Base-by-base conservation (phyloP, 2,113 vertebrate species). In the Candoia aspera region DNA sequence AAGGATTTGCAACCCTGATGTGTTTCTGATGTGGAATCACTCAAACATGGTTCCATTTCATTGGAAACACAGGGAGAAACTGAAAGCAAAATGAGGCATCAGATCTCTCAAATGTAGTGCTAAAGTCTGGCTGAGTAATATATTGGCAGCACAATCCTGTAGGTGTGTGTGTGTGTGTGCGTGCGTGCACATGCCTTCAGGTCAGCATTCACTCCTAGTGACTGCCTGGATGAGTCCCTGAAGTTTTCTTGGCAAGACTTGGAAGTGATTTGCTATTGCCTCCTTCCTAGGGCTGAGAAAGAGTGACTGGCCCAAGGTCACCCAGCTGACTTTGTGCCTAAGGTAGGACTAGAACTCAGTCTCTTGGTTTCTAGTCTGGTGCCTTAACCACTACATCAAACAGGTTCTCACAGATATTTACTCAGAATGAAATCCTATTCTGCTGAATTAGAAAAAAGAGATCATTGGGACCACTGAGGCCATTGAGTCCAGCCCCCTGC, bases 1-100 rank as follows among this genome's bases (percentile, higher is more conserved):
- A 68, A 89, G 83, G 92, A 93, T 95, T 95, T 79, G 29, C 37
- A 93, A 88, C 57, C 87, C 9, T 90, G 64, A 85, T 68, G 24
- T 93, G 89, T 90, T 91, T 0, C 21, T 29, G 73, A 93, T 64
- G 58, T 91, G 49, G 59, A 86, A 93, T 91, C 49, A 55, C 37
- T 91, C 68, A 91, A 88, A 88, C 33, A 29, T 21, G 12, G 68
- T 60, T 68, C 49, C 59, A 26, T 64, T 54, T 26, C 5, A 23
- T 54, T 33, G 21, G 0, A 87, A 73, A 57, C 86, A 90, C 9
- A 13, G 19, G n/a, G 2, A 55, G 85, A 91, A 55, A 29, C 89
- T 64, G 53, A 90, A 79, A 79, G 33, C 73, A 79, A 42, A 42
- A 42, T 79, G 73, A 79, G 73, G 73, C 73, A 79, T 42, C 17